phyloP scores from a whole-genome alignment of 2,888 invertebrate species.

The Macaria notata region DNA sequence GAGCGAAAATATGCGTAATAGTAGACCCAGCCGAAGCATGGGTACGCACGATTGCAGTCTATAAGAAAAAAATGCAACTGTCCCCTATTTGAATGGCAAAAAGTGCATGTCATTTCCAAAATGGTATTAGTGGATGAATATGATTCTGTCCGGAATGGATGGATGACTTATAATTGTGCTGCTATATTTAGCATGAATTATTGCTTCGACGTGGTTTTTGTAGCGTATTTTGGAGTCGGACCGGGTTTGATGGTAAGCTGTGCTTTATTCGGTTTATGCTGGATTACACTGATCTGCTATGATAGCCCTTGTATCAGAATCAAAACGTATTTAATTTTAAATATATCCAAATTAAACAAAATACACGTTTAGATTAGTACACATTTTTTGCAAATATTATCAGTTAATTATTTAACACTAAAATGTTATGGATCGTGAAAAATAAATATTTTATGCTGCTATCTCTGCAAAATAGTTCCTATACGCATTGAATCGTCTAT shows the following conservation, averaged over 20 bases:
- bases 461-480: too few species aligned
- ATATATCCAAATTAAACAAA: too few species aligned
- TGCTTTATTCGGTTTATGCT: not conserved
- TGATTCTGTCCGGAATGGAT: slow-evolving; percentile 71
- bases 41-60: slow-evolving; percentile 39
- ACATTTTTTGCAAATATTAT: too few species aligned
- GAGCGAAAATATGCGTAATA: slow-evolving; percentile 80
- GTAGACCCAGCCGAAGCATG: slow-evolving; percentile 53
- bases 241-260: slow-evolving; percentile 1
- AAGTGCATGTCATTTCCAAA: slow-evolving; percentile 79
- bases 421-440: too few species aligned
- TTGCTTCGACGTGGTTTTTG: slow-evolving; percentile 75
- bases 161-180: slow-evolving; percentile 80
- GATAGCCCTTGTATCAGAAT: too few species aligned
- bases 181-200: slow-evolving; percentile 81
- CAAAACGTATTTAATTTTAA: too few species aligned
- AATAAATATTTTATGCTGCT: too few species aligned
- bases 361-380: too few species aligned
- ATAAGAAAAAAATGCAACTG: slow-evolving; percentile 74
- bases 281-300: slow-evolving; percentile 15
- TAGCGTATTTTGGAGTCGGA: slow-evolving; percentile 28
- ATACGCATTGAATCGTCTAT: too few species aligned
- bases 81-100: slow-evolving; percentile 81
- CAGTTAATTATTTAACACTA: too few species aligned
- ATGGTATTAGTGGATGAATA: slow-evolving; percentile 79